Base-by-base conservation (phyloP, 1,140 invertebrate species). In the Heliconius hewitsoni region DNA sequence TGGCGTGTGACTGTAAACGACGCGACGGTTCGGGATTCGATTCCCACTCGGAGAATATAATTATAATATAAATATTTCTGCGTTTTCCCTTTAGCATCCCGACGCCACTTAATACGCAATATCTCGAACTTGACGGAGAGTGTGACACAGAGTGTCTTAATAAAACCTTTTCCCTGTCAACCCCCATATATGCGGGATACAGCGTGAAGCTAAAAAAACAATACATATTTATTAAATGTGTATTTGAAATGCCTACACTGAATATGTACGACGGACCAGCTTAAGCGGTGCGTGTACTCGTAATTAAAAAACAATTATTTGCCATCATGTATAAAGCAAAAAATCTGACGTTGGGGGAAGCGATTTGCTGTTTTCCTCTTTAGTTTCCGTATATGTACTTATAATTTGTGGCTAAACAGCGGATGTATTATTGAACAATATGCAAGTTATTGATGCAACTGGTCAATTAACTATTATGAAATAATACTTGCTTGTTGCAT, bases 341-440 rank as follows among this genome's bases (percentile, higher is more conserved):
- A 81, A 79, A 75, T 81, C 55, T 57, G 71, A 72, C 19, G 66
- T 79, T 77, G 70, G 76, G 71, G 82, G 79, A 83, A 83, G 74
- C 71, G 71, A 57, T 74, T 82, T 79, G 74, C 75, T 60, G 81
- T 74, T 75, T 83, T 83, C 82, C 82, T 83, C 70, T 46, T 73
- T 52, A 34, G 50, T 81, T 83, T 83, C 82, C 82, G 75, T 55
- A 72, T 77, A 79, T 75, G 66, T 57, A 80, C 3, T 46, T 46
- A 46, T 42, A 75, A 76, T 74, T 75, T 79, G 55, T 71, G 73
- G 75, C 74, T 81, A 74, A 74, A 60, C 52, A 76, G 79, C 82
- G 82, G 82, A 83, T 81, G 50, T 39, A 75, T 77, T 37, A 79
- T 71, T 77, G 57, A 73, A 79, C 57, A 74, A 76, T 80, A 71